phyloP scores from a whole-genome alignment of 2,797 vertebrate species.

The Xyrichtys novacula region DNA sequence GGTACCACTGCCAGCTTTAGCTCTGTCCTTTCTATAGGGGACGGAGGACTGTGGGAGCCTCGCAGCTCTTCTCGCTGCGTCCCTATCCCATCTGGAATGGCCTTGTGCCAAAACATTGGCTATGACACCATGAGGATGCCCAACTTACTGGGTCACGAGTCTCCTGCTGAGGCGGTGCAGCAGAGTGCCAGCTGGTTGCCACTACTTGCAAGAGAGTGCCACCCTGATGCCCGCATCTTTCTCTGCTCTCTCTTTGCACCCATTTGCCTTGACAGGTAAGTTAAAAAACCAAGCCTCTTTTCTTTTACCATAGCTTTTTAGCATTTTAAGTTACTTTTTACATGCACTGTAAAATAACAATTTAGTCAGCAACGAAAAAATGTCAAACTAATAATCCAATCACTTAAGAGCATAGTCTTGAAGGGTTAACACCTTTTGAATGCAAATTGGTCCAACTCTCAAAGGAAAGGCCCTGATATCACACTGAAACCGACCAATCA shows the following conservation, averaged over 20 bases:
- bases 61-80: slow-evolving; percentile 83
- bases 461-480: slow-evolving; percentile 33
- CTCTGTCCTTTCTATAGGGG: slow-evolving; percentile 48
- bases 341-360: no score
- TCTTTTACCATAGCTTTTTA: not conserved
- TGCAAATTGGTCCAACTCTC: slow-evolving; percentile 45
- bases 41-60: slow-evolving; percentile 79
- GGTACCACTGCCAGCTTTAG: slow-evolving; percentile 35
- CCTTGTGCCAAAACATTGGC: slow-evolving; percentile 88
- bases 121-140: slow-evolving; percentile 89
- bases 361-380: not conserved
- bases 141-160: slow-evolving; percentile 89
- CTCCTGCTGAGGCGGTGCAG: slow-evolving; percentile 87
- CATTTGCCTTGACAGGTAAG: slow-evolving; percentile 91
- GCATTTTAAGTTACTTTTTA: not conserved
- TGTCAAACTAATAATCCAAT: not conserved
- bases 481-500: slow-evolving; percentile 41
- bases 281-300: not conserved
- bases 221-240: slow-evolving; percentile 88
- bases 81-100: slow-evolving; percentile 85
- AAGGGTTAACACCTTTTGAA: slow-evolving; percentile 30
- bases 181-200: slow-evolving; percentile 91
- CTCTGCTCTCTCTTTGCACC: slow-evolving; percentile 91
- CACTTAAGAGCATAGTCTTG: not conserved
- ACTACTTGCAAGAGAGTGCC: slow-evolving; percentile 88